phyloP scores from a whole-genome alignment of 2,888 invertebrate genomes.

The Drosophila peninsularis region DNA sequence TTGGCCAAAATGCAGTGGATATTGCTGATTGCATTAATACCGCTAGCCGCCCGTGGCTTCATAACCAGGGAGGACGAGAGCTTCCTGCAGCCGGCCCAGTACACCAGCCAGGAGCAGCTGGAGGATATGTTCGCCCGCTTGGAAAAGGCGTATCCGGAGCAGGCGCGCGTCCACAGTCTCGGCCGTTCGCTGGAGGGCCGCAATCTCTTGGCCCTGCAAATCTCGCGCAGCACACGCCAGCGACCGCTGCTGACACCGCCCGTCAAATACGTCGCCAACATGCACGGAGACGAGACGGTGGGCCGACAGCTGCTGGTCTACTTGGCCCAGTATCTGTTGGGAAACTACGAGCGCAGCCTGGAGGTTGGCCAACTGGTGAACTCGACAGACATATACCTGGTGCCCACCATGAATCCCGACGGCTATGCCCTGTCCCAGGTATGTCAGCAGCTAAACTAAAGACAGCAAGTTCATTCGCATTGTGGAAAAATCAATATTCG shows the following conservation, averaged over 20 bases:
- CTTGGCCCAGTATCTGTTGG: slow-evolving; percentile 92
- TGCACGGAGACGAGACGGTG: slow-evolving; percentile 97
- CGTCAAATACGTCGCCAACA: slow-evolving; percentile 97
- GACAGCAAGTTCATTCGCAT: neutral
- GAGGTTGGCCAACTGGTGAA: slow-evolving; percentile 92
- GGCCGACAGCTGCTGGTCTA: slow-evolving; percentile 93
- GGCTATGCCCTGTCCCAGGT: slow-evolving; percentile 95
- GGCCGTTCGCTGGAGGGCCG: slow-evolving; percentile 94
- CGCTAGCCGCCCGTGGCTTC: slow-evolving; percentile 48
- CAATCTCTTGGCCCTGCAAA: slow-evolving; percentile 90
- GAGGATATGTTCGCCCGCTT: slow-evolving; percentile 88
- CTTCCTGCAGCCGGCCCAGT: slow-evolving; percentile 87
- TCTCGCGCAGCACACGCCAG: slow-evolving; percentile 88
- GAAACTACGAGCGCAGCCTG: slow-evolving; percentile 89
- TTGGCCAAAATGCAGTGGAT: slow-evolving; percentile 35
- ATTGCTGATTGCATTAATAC: slow-evolving; percentile 21
- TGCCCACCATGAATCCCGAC: slow-evolving; percentile 99
- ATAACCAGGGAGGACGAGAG: slow-evolving; percentile 85
- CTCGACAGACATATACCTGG: slow-evolving; percentile 95
- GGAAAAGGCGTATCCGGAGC: slow-evolving; percentile 88
- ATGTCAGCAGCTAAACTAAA: slow-evolving; percentile 59
- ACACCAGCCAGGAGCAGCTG: slow-evolving; percentile 90
- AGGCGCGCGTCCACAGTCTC: slow-evolving; percentile 90
- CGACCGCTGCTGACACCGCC: slow-evolving; percentile 90
- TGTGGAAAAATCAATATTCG: slow-evolving; percentile 63